Evolutionary conservation across 2,888 invertebrate genomes (phyloP).

Genomic region (Apodemia mormo): DNA sequence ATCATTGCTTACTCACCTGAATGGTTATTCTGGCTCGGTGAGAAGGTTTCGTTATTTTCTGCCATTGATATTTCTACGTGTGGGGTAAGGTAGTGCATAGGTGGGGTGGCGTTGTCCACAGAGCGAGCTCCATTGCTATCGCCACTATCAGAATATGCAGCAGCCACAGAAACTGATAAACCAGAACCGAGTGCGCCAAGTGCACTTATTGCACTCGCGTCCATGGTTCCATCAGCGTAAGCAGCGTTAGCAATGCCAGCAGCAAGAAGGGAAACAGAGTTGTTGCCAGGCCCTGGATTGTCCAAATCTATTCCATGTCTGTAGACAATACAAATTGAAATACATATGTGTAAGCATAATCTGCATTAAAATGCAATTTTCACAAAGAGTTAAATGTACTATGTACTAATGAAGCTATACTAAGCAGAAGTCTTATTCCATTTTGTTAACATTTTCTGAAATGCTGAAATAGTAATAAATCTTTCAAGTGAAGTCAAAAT

Average conservation of each 20-base stretch:
- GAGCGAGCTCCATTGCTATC: conserved; percentile 90
- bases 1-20: conserved; percentile 52
- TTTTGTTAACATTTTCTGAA: too few relatives aligned
- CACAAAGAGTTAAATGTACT: too few relatives aligned
- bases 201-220: conserved; percentile 74
- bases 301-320: conserved; percentile 95
- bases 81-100: conserved; percentile 95
- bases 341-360: too few relatives aligned
- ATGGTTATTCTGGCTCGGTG: conserved; percentile 76
- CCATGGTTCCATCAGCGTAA: conserved; percentile 80
- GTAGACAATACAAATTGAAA: conserved; percentile 29
- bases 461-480: too few relatives aligned
- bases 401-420: too few relatives aligned
- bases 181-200: conserved; percentile 83
- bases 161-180: conserved; percentile 84
- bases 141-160: conserved; percentile 92
- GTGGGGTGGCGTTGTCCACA: conserved; percentile 93
- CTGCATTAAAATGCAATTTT: too few relatives aligned
- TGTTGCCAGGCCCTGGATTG: conserved; percentile 92
- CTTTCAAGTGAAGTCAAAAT: too few relatives aligned
- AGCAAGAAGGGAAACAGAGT: conserved; percentile 88
- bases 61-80: conserved; percentile 96
- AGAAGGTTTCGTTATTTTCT: conserved; percentile 88
- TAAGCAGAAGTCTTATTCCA: too few relatives aligned
- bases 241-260: conserved; percentile 83